Evolutionary conservation across 2,113 vertebrate genomes (phyloP), one percentile per base, ranked within the genome.

Genomic region (Scytalopus superciliaris): DNA sequence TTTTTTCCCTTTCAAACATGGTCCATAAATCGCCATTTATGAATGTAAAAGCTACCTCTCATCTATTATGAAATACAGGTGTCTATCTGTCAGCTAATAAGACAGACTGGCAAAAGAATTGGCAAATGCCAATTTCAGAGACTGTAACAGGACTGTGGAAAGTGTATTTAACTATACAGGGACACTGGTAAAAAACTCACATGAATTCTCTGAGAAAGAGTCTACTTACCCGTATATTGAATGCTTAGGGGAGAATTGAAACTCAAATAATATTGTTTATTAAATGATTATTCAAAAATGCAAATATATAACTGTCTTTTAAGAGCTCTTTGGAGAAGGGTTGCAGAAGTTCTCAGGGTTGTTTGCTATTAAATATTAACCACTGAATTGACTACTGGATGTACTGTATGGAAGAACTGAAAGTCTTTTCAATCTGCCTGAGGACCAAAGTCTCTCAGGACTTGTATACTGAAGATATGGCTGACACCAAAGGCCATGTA

Each of bases 211-310:
- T 52, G n/a, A 63, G 22, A 30, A 67, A 33, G 21, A 72, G 21
- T 35, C 13, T 63, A 17, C 23, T 81, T 89, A 30, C 13, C 23
- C 18, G 19, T 84, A 23, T 79, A 67, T 10, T 56, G 40, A 72
- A 8, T 62, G 15, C 68, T 74, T 19, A 2, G 4, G 31, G 30
- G 5, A 59, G 53, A 73, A 5, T 1, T 70, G 19, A 83, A 94
- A 96, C 87, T 84, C 64, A 74, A 70, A 39, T 81, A 93, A 64
- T 37, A 52, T 76, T 89, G 62, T 92, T 80, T 92, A 74, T 92
- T 87, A 91, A 94, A 19, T 89, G 69, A 45, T 84, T 96, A 86
- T 93, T 95, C 76, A 85, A 80, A 74, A 55, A 68, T 94, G 60
- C 50, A 96, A 94, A 94, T 84, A 63, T 56, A 28, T 69, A 85